phyloP scores from a whole-genome alignment of 2,888 invertebrate species.

The Drosophila colorata region DNA sequence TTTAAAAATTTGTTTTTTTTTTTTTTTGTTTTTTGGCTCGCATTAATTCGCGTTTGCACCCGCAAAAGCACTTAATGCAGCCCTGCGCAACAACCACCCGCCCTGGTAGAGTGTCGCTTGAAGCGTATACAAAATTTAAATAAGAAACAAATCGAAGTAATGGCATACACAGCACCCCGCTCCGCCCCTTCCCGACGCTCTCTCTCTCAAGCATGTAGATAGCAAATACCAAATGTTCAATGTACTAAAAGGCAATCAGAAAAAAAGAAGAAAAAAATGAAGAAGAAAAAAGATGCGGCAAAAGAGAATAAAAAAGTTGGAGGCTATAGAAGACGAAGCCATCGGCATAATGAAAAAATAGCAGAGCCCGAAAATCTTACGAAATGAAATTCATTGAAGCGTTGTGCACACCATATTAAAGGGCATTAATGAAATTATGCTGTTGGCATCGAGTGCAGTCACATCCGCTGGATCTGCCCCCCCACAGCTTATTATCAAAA shows the following conservation, averaged over 20 bases:
- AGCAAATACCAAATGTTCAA: conserved; percentile 74
- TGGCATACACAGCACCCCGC: conserved; percentile 31
- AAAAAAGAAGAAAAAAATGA: conserved; percentile 13
- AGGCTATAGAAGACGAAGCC: conserved; percentile 35
- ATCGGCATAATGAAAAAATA: conserved; percentile 69
- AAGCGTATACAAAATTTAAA: conserved; percentile 76
- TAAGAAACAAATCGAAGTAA: conserved; percentile 81
- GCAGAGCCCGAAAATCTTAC: conserved; percentile 25
- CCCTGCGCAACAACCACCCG: conserved; percentile 36
- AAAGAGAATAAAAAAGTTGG: conserved; percentile 18
- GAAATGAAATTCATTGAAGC: conserved; percentile 63
- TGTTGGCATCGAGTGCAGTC: conserved; percentile 14
- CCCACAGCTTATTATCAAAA: no score
- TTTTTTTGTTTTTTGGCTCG: conserved; percentile 29
- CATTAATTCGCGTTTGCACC: conserved; percentile 74
- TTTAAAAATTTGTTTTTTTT: no score
- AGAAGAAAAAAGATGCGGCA: conserved; percentile 1
- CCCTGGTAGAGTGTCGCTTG: conserved; percentile 46
- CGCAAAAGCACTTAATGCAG: conserved; percentile 77
- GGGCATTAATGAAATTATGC: conserved; percentile 71
- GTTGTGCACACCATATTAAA: conserved; percentile 55
- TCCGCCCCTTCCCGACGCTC: neutral
- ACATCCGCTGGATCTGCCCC: neutral
- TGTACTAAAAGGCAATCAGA: conserved; percentile 66
- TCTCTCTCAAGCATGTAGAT: conserved; percentile 38